Percentiles rank a stretch among this genome's conserved stretches.
Evolutionary conservation across 2,113 vertebrate genomes (phyloP).

Genomic region (Etia nguti): DNA sequence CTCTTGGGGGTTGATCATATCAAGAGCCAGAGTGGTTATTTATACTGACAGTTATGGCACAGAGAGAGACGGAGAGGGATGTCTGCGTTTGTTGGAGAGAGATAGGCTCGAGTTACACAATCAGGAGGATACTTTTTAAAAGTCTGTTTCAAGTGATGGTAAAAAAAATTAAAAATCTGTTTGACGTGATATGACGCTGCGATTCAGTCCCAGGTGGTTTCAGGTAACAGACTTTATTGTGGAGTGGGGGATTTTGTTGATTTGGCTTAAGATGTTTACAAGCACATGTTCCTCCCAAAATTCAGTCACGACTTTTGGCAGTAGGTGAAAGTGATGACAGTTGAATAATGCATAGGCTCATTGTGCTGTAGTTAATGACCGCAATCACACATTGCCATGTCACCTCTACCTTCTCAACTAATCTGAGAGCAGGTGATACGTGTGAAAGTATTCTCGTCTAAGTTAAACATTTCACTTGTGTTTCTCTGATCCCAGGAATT

Average conservation of each 20-base stretch:
- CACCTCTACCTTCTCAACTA: background rate
- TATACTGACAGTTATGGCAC: conserved; percentile 41
- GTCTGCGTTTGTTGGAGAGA: background rate
- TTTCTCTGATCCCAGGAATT: background rate
- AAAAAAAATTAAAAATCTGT: background rate
- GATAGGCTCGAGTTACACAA: background rate
- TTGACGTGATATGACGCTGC: background rate
- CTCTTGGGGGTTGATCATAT: conserved; percentile 54
- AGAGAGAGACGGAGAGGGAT: background rate
- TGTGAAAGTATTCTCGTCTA: background rate
- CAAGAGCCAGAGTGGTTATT: conserved; percentile 53
- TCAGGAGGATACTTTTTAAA: background rate
- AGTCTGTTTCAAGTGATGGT: background rate
- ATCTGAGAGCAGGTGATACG: conserved; percentile 12
- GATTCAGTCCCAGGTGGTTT: background rate
- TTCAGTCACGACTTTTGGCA: conserved; percentile 45
- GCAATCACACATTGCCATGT: background rate
- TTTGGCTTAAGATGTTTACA: conserved; percentile 35
- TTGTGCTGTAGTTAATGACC: conserved; percentile 47
- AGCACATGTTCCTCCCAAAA: conserved; percentile 1
- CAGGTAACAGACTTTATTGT: background rate
- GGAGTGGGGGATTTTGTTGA: conserved; percentile 9
- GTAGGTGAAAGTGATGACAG: conserved; percentile 27
- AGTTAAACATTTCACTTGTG: background rate
- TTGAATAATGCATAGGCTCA: conserved; percentile 66